A percentile compares a stretch with the other conserved stretches of the same genome.
Evolutionary conservation across 2,888 invertebrate genomes (phyloP).

Genomic region (Neocrepidodera transversa): DNA sequence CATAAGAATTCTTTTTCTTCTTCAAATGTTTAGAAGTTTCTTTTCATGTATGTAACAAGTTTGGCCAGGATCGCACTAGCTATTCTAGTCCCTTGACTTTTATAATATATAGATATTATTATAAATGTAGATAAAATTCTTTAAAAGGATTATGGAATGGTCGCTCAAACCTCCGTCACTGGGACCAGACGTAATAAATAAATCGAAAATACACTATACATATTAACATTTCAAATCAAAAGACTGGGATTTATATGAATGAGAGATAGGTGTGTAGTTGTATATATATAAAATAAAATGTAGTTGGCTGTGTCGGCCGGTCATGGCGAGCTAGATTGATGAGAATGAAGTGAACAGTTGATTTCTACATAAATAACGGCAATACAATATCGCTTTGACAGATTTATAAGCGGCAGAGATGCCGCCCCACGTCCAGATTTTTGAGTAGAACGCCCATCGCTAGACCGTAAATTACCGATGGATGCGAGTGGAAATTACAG

Average conservation of each 20-base stretch:
- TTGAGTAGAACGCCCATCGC: slow-evolving; percentile 58
- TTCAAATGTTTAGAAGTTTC: no score
- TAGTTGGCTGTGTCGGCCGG: slow-evolving; percentile 37
- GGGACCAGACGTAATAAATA: slow-evolving; percentile 20
- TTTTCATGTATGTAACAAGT: no score
- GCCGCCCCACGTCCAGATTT: slow-evolving; percentile 58
- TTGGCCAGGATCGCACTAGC: no score
- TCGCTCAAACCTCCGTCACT: slow-evolving; percentile 12
- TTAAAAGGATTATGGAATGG: slow-evolving; percentile 10
- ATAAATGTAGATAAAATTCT: slow-evolving; percentile 4
- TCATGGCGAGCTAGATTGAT: slow-evolving; percentile 56
- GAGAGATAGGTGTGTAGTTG: slow-evolving; percentile 24
- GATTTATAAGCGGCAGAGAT: slow-evolving; percentile 59
- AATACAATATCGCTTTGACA: slow-evolving; percentile 61
- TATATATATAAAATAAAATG: slow-evolving; percentile 21
- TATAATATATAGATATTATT: no score
- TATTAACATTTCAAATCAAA: slow-evolving; percentile 26
- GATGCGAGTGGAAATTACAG: slow-evolving; percentile 50
- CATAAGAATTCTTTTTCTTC: no score
- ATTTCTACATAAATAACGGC: slow-evolving; percentile 62
- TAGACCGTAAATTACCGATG: slow-evolving; percentile 54
- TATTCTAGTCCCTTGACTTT: no score
- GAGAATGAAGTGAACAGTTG: slow-evolving; percentile 60
- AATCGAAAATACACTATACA: slow-evolving; percentile 9
- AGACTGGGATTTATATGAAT: slow-evolving; percentile 24